phyloP scores from a whole-genome alignment of 1,140 invertebrate species.

The Drosophila mayri region DNA sequence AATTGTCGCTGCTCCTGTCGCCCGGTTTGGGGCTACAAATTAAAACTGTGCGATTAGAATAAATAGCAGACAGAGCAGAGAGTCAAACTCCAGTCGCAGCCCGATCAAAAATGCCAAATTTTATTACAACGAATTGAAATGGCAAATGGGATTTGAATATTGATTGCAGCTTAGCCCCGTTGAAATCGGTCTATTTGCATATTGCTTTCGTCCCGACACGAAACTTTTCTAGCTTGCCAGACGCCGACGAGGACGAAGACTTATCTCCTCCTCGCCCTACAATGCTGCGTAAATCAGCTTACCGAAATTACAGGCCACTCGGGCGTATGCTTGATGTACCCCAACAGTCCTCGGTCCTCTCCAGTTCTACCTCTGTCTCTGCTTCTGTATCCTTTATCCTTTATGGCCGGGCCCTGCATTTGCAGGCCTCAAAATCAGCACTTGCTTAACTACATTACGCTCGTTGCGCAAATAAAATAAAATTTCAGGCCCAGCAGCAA shows the following conservation, averaged over 20 bases:
- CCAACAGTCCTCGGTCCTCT: background rate
- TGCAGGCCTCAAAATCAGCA: slow-evolving; percentile 61
- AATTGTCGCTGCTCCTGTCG: slow-evolving; percentile 32
- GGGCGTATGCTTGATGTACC: slow-evolving; percentile 40
- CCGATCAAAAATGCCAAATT: slow-evolving; percentile 73
- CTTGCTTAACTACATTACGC: slow-evolving; percentile 79
- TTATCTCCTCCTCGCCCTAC: slow-evolving; percentile 68
- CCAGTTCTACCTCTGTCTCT: background rate
- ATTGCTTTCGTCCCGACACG: slow-evolving; percentile 62
- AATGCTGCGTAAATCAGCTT: slow-evolving; percentile 78
- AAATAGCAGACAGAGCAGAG: slow-evolving; percentile 54
- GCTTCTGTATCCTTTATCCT: slow-evolving; percentile 3
- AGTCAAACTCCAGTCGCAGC: slow-evolving; percentile 28
- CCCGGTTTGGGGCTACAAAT: slow-evolving; percentile 34
- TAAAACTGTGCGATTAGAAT: slow-evolving; percentile 70
- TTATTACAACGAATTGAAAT: slow-evolving; percentile 76
- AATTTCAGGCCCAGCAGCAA: slow-evolving; percentile 40
- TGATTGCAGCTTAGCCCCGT: slow-evolving; percentile 75
- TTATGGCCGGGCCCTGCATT: slow-evolving; percentile 15
- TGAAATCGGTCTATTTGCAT: slow-evolving; percentile 75
- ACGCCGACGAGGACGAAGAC: slow-evolving; percentile 35
- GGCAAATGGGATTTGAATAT: slow-evolving; percentile 81
- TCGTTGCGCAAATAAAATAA: slow-evolving; percentile 72
- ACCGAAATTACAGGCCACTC: slow-evolving; percentile 72
- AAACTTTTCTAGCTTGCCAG: slow-evolving; percentile 59